These are phyloP conservation scores for Drosophila suboccidentalis DNA, from an alignment of 2,888 invertebrate species.

Conservation along the genomic window DNA sequence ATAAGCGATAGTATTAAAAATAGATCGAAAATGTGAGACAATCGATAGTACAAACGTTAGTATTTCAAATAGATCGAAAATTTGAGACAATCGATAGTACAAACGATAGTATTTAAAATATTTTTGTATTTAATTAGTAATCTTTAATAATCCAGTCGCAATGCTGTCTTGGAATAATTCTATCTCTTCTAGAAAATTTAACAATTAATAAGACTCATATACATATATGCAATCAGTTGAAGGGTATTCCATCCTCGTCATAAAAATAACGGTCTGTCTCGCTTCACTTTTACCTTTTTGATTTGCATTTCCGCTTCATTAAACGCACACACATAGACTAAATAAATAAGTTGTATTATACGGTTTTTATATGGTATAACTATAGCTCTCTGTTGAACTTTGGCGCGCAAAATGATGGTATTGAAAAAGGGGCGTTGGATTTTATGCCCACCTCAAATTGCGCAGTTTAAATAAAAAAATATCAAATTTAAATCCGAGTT, in stretches of 20 bases:
- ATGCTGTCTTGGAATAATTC: too few species aligned
- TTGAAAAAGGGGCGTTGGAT: constrained; percentile 15
- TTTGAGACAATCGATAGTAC: too few species aligned
- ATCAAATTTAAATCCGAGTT: constrained; percentile 37
- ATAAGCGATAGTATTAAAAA: neutral
- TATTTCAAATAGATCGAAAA: too few species aligned
- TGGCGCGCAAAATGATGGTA: constrained; percentile 53
- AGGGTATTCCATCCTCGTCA: constrained; percentile 8
- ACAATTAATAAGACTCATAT: neutral
- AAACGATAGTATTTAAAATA: too few species aligned
- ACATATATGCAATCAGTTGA: neutral
- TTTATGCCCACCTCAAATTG: constrained; percentile 18
- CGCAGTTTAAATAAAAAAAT: constrained; percentile 34
- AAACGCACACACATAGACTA: constrained; percentile 42
- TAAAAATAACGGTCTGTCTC: neutral
- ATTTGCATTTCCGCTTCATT: constrained; percentile 76
- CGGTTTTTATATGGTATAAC: neutral
- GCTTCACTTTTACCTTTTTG: constrained; percentile 32
- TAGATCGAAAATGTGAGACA: too few species aligned
- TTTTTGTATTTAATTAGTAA: too few species aligned
- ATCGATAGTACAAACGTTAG: too few species aligned
- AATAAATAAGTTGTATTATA: constrained; percentile 21
- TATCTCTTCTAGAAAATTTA: neutral
- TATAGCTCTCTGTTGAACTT: constrained; percentile 23
- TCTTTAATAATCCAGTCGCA: too few species aligned